Base-by-base conservation (phyloP, 2,888 invertebrate genomes). In the Heliconius sara region DNA sequence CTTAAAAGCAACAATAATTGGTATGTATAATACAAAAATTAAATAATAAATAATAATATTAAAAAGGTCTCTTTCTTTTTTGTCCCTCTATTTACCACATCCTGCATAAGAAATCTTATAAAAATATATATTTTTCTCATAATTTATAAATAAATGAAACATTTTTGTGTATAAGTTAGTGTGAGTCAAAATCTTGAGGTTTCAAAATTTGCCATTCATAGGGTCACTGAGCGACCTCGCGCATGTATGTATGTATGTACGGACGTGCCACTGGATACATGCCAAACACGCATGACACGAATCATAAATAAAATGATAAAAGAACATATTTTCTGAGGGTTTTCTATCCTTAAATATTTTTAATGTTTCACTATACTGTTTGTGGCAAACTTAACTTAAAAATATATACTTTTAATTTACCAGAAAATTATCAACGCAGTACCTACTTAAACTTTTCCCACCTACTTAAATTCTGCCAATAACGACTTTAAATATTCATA, bases 181-280 rank as follows among this genome's bases (percentile, higher is more conserved):
- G 47, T 25, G 47, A 66, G 25, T 47, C 43, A 27, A 66, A 75
- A 19, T 75, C 6, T 73, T 43, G n/a, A 72, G 30, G 22, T 65
- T 66, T 65, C 27, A 65, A 66, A 75, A 75, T 65, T 66, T 30
- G 65, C 75, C 65, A 75, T 66, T 75, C 65, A 75, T 82, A 84
- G 84, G 84, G 83, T 83, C 84, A 82, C 65, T 73, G 43, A 34
- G 25, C 79, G 79, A 82, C 84, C 83, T 84, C 83, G 80, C 66
- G 75, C 39, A 47, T 77, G 19, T 4, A 47, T 47, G 19, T 1
- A 43, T 43, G 22, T 82, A 80, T 57, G 75, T 57, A 47, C 77
- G 67, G 72, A 77, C 79, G 78, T 78, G 80, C 83, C 65, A 30
- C 43, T 82, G 82, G 80, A 83, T 79, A 80, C 79, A 79, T 77